Conservation (phyloP, 2,888 invertebrate species). For the Eupithecia exiguata region DNA sequence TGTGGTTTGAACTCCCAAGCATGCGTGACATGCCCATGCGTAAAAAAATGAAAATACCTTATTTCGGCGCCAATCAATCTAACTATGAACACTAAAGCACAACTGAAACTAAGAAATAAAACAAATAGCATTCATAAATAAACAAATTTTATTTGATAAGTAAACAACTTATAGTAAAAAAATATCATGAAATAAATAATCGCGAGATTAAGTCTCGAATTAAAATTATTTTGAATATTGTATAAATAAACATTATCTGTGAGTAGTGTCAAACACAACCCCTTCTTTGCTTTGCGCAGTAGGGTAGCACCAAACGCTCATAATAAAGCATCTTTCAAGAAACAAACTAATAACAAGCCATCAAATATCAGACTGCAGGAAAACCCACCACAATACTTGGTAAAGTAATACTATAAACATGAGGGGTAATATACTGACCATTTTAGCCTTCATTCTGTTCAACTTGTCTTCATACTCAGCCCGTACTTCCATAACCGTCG, state of each 20-base stretch:
- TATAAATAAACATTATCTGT: not conserved
- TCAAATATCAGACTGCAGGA: conserved; percentile 71
- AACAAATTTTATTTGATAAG: conserved; percentile 64
- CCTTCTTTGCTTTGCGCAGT: conserved; percentile 7
- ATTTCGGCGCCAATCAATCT: conserved; percentile 44
- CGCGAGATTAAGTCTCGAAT: not conserved
- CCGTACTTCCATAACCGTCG: conserved; percentile 82
- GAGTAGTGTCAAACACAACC: not conserved
- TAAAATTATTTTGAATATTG: not conserved
- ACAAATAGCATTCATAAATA: conserved; percentile 67
- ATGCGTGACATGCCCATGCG: conserved; percentile 52
- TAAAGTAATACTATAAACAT: conserved; percentile 77
- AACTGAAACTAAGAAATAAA: conserved; percentile 69
- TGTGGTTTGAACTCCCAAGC: conserved; percentile 6
- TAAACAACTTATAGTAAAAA: conserved; percentile 61
- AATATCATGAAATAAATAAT: conserved; percentile 41
- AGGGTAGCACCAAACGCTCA: conserved; percentile 2
- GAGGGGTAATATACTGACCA: conserved; percentile 86
- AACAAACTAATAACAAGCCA: conserved; percentile 42
- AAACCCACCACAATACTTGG: conserved; percentile 81
- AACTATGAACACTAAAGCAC: conserved; percentile 49
- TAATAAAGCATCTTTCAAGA: conserved; percentile 23
- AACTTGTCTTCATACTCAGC: conserved; percentile 89
- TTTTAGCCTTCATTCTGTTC: conserved; percentile 91
- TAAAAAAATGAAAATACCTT: conserved; percentile 67